phyloP scores from a whole-genome alignment of 2,113 vertebrate species.

The Edolisoma coerulescens region DNA sequence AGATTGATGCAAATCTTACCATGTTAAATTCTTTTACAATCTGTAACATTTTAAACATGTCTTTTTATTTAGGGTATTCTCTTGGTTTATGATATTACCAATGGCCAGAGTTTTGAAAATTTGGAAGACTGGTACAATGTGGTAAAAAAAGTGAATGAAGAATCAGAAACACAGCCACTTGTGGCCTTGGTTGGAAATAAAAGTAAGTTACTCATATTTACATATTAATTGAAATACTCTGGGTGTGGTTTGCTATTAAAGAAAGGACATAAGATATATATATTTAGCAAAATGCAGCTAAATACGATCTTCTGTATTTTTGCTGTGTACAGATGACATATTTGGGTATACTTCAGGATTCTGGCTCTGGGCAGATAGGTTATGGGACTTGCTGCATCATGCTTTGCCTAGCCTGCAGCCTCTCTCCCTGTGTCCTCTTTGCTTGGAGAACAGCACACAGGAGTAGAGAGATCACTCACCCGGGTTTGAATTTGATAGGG shows the following conservation, averaged over 20 bases:
- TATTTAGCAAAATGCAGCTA: background rate
- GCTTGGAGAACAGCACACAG: background rate
- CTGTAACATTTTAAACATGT: conserved; percentile 14
- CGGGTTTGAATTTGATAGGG: background rate
- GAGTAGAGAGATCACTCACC: background rate
- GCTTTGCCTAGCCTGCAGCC: background rate
- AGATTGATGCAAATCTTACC: background rate
- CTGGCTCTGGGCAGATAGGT: background rate
- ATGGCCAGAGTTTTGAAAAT: conserved; percentile 98
- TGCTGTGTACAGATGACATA: background rate
- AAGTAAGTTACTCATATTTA: conserved; percentile 80
- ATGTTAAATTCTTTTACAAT: background rate
- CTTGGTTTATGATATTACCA: conserved; percentile 98
- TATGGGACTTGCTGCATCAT: background rate
- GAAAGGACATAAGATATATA: background rate
- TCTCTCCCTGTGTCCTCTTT: background rate
- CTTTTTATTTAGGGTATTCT: conserved; percentile 84
- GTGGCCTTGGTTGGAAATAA: conserved; percentile 95
- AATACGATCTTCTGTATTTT: background rate
- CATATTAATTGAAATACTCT: background rate
- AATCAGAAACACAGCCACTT: conserved; percentile 87
- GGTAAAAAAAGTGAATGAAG: conserved; percentile 94
- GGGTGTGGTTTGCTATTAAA: background rate
- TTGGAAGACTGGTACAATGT: conserved; percentile 93
- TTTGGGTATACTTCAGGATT: background rate